Percentiles rank a stretch among this genome's conserved stretches.
phyloP scores from a whole-genome alignment of 2,888 invertebrate genomes.

The Tinea trinotella region DNA sequence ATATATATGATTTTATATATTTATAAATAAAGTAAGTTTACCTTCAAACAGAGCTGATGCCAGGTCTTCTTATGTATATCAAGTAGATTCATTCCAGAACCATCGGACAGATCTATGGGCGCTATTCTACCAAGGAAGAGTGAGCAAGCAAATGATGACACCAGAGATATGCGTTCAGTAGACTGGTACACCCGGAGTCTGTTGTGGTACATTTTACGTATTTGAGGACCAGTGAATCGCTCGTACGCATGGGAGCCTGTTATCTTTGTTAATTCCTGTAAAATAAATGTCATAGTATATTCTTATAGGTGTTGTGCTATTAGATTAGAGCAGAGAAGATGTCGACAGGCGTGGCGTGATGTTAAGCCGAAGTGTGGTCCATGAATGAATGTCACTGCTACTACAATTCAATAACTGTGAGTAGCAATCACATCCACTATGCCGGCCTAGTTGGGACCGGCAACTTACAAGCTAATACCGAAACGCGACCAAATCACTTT shows the following conservation, averaged over 20 bases:
- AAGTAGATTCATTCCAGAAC: slow-evolving; percentile 96
- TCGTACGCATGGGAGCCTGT: slow-evolving; percentile 92
- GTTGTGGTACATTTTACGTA: slow-evolving; percentile 86
- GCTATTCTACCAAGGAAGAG: slow-evolving; percentile 90
- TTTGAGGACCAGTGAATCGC: slow-evolving; percentile 94
- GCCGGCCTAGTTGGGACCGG: too few relatives aligned
- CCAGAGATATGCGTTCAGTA: slow-evolving; percentile 90
- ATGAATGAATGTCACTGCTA: too few relatives aligned
- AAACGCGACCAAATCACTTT: too few relatives aligned
- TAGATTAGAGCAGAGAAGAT: too few relatives aligned
- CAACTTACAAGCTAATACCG: too few relatives aligned
- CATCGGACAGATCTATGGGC: slow-evolving; percentile 93
- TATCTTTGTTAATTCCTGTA: slow-evolving; percentile 79
- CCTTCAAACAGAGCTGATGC: slow-evolving; percentile 82
- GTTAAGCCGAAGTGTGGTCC: too few relatives aligned
- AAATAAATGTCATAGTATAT: too few relatives aligned
- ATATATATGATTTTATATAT: too few relatives aligned
- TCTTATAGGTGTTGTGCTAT: too few relatives aligned
- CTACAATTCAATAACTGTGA: too few relatives aligned
- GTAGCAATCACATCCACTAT: too few relatives aligned
- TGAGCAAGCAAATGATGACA: slow-evolving; percentile 94
- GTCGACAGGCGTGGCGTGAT: too few relatives aligned
- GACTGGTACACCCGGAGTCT: slow-evolving; percentile 62
- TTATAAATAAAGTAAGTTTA: slow-evolving; percentile 34
- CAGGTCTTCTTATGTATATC: slow-evolving; percentile 85